These are phyloP conservation scores for Esox niger DNA, from an alignment of 2,113 vertebrate species.

Conservation along the genomic window DNA sequence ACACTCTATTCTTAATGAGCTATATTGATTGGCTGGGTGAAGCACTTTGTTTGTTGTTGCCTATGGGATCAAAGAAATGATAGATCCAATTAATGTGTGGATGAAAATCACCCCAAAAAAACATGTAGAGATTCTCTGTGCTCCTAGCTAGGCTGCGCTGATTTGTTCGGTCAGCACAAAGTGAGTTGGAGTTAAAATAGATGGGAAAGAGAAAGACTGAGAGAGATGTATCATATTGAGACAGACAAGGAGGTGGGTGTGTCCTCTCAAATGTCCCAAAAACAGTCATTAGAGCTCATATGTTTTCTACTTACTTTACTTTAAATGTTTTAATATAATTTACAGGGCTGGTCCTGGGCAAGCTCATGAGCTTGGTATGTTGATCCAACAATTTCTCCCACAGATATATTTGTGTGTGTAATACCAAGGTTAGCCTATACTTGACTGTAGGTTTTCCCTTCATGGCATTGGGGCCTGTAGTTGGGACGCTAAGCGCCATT, in stretches of 20 bases:
- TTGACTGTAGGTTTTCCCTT: constrained; percentile 40
- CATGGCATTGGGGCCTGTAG: constrained; percentile 29
- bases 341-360: background rate
- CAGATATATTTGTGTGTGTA: background rate
- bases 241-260: no score
- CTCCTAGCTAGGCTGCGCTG: no score
- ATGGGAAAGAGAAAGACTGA: no score
- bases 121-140: no score
- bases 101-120: no score
- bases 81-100: no score
- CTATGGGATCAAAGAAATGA: background rate
- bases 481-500: constrained; percentile 32
- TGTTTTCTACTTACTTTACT: background rate
- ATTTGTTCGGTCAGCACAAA: no score
- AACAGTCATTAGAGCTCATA: background rate
- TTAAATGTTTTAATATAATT: background rate
- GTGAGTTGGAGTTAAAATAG: no score
- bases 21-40: background rate
- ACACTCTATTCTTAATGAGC: constrained; percentile 2
- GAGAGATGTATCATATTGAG: no score
- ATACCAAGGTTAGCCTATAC: background rate
- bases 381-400: background rate
- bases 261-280: no score
- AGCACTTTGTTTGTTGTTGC: background rate
- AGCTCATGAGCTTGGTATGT: background rate